These are phyloP conservation scores for Drosophila teissieri DNA, from an alignment of 1,140 invertebrate genomes.

Conservation along the genomic window DNA sequence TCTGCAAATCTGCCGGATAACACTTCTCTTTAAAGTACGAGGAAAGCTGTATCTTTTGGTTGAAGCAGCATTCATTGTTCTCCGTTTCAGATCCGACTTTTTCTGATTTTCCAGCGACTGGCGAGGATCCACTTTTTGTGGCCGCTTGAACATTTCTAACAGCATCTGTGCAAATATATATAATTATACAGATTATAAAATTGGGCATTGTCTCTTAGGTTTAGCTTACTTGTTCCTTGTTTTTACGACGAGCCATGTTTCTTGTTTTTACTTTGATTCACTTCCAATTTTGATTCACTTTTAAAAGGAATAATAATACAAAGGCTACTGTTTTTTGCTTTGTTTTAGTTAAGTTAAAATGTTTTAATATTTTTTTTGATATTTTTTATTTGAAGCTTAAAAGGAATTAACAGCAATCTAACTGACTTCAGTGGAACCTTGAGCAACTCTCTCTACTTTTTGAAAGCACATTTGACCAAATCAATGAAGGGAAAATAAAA, in stretches of 20 bases:
- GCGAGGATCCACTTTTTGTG: too few relatives aligned
- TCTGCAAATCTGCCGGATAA: conserved; percentile 25
- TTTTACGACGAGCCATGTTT: not conserved
- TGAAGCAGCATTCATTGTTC: not conserved
- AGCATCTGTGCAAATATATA: not conserved
- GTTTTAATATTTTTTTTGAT: too few relatives aligned
- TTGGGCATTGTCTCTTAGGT: too few relatives aligned
- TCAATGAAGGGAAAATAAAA: not conserved
- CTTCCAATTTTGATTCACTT: too few relatives aligned
- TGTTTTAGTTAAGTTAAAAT: too few relatives aligned
- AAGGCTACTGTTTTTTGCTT: too few relatives aligned
- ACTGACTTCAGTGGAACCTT: not conserved
- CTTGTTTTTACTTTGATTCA: not conserved
- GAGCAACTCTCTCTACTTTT: not conserved
- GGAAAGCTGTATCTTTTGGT: not conserved
- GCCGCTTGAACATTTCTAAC: not conserved
- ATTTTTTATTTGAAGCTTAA: not conserved
- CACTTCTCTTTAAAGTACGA: not conserved
- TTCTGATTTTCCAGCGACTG: not conserved
- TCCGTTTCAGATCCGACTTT: not conserved
- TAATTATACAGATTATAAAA: too few relatives aligned
- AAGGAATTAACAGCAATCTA: too few relatives aligned
- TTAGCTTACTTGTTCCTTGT: not conserved
- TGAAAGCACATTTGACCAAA: conserved; percentile 5
- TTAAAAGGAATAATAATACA: not conserved